Evolutionary conservation across 1,140 invertebrate species (phyloP), one percentile per base, ranked within the genome.

Genomic region (Aphidius gifuensis): DNA sequence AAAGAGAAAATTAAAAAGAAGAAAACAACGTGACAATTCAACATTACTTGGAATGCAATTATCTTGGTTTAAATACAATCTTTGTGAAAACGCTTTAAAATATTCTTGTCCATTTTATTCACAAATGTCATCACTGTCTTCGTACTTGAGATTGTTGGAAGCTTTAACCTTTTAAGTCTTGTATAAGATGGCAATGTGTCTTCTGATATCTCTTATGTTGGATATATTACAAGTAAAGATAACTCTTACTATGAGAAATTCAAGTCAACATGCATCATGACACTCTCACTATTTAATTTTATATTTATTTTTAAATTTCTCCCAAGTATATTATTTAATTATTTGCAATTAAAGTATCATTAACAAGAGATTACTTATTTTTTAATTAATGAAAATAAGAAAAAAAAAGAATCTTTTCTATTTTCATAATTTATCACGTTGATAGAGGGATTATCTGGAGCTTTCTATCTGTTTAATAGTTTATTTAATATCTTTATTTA

Each of bases 301-400:
- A 32, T 32, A 32, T 32, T 32, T 32, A 32, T 32, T 32, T 32
- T 32, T 32, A 3, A 32, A 32, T 11, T 23, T 46, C 23, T 60
- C 38, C 46, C 43, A 43, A 16, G 45, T 58, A 40, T 51, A 40
- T 54, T 48, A 9, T 64, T 54, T 60, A 64, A 64, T 64, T 58
- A 60, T 58, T 32, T 32, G 51, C 51, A 58, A 64, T 64, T 60
- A 60, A 64, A 64, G 42, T 64, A 48, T 64, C 62, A 44, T 64
- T 64, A 64, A 55, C 58, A 53, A 32, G 23, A 32, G 23, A 32
- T 32, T 3, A 32, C 1, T 32, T 32, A 32, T 32, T 32, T 32
- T 32, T 32, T 32, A 32, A 32, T 32, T 32, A 32, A 32, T 32
- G 23, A 32, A 32, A 32, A 32, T 32, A 32, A 32, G 1, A 32